A percentile compares a stretch with the other conserved stretches of the same genome.
phyloP scores from a whole-genome alignment of 2,113 vertebrate genomes.

The Odontesthes bonariensis region DNA sequence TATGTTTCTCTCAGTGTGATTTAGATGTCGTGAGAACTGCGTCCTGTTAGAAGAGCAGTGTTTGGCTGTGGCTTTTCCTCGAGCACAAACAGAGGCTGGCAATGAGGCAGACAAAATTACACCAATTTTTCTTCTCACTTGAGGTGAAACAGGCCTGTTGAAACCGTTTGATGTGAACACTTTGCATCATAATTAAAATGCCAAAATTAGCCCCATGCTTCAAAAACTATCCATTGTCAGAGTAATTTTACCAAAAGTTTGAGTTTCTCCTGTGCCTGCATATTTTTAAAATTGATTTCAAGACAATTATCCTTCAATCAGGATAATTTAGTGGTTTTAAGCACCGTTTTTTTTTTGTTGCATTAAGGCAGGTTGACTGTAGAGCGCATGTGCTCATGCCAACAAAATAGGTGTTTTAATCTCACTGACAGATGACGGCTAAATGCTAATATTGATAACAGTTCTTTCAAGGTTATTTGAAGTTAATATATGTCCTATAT shows the following conservation, averaged over 20 bases:
- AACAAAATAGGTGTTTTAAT: slow-evolving; percentile 2
- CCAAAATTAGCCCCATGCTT: slow-evolving; percentile 48
- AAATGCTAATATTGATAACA: background rate
- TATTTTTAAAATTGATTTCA: slow-evolving; percentile 9
- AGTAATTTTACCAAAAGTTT: slow-evolving; percentile 33
- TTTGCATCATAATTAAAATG: slow-evolving; percentile 45
- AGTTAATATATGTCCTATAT: background rate
- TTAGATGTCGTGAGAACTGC: slow-evolving; percentile 41
- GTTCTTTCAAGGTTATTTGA: background rate
- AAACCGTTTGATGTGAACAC: slow-evolving; percentile 34
- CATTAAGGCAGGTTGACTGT: background rate
- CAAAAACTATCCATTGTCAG: slow-evolving; percentile 39
- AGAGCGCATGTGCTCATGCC: background rate
- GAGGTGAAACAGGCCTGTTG: slow-evolving; percentile 40
- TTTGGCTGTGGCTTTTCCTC: slow-evolving; percentile 28
- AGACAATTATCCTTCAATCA: slow-evolving; percentile 19
- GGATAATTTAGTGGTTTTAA: slow-evolving; percentile 5
- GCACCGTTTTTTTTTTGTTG: background rate
- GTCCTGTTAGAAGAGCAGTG: slow-evolving; percentile 23
- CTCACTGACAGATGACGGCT: no score
- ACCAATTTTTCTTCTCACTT: slow-evolving; percentile 35
- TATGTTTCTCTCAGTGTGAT: slow-evolving; percentile 33
- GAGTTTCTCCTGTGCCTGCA: slow-evolving; percentile 22
- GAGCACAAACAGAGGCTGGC: slow-evolving; percentile 49
- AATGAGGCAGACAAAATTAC: slow-evolving; percentile 38